Conservation (phyloP, 2,113 vertebrate genomes). For the human (Homo sapiens) region GRCh38 chr4:180918001-180918500, state of each 20-base stretch:
- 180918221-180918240: slow-evolving; percentile 60
- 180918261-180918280: slow-evolving; percentile 44
- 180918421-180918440: background rate
- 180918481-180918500: background rate
- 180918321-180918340: slow-evolving; percentile 39
- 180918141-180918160: background rate
- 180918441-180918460: background rate
- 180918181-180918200: slow-evolving; percentile 36
- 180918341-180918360: background rate
- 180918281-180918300: slow-evolving; percentile 57
- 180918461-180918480: slow-evolving; percentile 2
- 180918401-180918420: slow-evolving; percentile 17
- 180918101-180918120: background rate
- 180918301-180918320: slow-evolving; percentile 68
- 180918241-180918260: slow-evolving; percentile 44
- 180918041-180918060: background rate
- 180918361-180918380: slow-evolving; percentile 61
- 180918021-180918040: background rate
- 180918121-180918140: background rate
- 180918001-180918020: background rate
- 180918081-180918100: background rate
- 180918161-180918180: background rate
- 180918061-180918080: background rate
- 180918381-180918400: slow-evolving; percentile 50
- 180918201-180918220: background rate